phyloP scores from a whole-genome alignment of 2,888 invertebrate genomes.

The Drosophila rellima region DNA sequence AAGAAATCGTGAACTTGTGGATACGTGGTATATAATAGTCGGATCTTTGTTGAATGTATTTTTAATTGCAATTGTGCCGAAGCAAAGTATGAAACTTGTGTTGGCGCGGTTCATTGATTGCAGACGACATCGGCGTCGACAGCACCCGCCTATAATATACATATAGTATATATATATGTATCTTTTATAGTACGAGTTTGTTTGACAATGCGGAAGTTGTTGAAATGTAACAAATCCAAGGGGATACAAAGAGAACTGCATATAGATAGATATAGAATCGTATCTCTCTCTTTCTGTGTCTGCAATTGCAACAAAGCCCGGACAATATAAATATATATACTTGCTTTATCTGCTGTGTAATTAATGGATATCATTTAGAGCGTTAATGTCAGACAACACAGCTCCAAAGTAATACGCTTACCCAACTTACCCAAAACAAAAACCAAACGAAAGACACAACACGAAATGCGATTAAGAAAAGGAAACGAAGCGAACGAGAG shows the following conservation, averaged over 20 bases:
- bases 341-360: slow-evolving; percentile 59
- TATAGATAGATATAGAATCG: slow-evolving; percentile 50
- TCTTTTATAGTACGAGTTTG: slow-evolving; percentile 57
- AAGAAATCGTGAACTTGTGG: background rate
- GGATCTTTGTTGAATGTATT: background rate
- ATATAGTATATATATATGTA: slow-evolving; percentile 31
- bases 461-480: slow-evolving; percentile 55
- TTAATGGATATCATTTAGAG: slow-evolving; percentile 68
- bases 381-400: slow-evolving; percentile 41
- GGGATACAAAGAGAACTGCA: slow-evolving; percentile 75
- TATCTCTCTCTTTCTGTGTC: slow-evolving; percentile 37
- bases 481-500: slow-evolving; percentile 51
- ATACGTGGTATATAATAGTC: slow-evolving; percentile 12
- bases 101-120: slow-evolving; percentile 69
- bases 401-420: slow-evolving; percentile 5
- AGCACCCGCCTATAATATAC: slow-evolving; percentile 36
- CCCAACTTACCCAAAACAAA: slow-evolving; percentile 60
- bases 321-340: slow-evolving; percentile 39
- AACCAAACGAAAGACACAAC: slow-evolving; percentile 5
- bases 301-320: slow-evolving; percentile 72
- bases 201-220: slow-evolving; percentile 80
- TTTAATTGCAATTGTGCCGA: slow-evolving; percentile 25
- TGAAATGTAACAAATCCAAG: slow-evolving; percentile 75
- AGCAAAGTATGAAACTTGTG: slow-evolving; percentile 41
- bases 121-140: slow-evolving; percentile 53